Evolutionary conservation across 2,888 invertebrate species (phyloP), one percentile per base, ranked within the genome.

Genomic region (Archips xylosteana): DNA sequence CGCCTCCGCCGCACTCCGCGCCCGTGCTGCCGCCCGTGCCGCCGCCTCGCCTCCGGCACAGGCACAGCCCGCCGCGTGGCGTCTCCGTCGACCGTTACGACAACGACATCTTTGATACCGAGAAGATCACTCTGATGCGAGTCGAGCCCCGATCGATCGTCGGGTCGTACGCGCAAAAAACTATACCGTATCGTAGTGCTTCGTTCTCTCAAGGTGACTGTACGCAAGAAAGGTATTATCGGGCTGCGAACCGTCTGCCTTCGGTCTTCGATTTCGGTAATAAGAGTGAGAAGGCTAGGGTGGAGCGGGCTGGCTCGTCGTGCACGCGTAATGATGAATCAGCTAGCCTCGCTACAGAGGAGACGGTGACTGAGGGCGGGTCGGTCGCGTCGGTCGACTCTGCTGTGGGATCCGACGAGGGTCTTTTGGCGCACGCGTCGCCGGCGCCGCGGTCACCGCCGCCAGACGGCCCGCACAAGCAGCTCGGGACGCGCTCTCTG

Each of bases 181-280:
- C 95, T 75, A 96, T 96, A 80, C 97, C 97, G 2, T 97, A 96
- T 85, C 96, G 98, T 54, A 97, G 97, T 83, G 97, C 97, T 6
- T 98, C 98, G 8, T 98, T 98, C 85, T 97, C 98, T 0, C 97
- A 98, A 90, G 97, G 97, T 76, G 98, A 98, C 87, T 97, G 96
- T 82, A 94, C 96, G 0, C 96, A 96, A 70, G 96, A 96, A 77
- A 92, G 92, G 75, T 87, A 92, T 76, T 92, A 91, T 75, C 85
- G 90, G 77, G 84, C 89, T 78, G 82, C 93, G 79, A 79, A 85
- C 83, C 82, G 90, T 76, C 87, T 89, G 77, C 90, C 86, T 13
- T 92, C 94, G 12, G 89, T 91, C 72, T 93, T 94, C 74, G 92
- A 94, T 79, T 94, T 94, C 78, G 94, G 85, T 62, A 92, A 85